Base-by-base conservation (phyloP, 1,140 invertebrate genomes). In the Drosophila jambulina region DNA sequence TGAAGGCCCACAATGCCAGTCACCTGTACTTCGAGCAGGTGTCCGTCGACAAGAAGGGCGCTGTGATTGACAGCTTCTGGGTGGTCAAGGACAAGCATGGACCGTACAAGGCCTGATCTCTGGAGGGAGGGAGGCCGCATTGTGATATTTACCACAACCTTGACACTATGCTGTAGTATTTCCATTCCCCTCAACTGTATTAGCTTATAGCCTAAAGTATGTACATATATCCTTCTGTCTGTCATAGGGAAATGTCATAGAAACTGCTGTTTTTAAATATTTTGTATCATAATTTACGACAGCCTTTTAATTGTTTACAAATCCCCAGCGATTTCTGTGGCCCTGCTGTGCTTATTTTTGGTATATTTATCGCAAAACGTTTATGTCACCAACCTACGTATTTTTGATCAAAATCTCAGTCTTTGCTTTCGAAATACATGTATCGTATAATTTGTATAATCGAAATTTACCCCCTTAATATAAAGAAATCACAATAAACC, bases 1-100 rank as follows among this genome's bases (percentile, higher is more conserved):
- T 99, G 93, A 95, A 94, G 75, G 96, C 96, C 1, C 94, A 95
- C 78, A 99, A 99, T 93, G 91, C 88, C 23, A 97, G 97, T 25
- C 98, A 99, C 93, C 81, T 99, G n/a, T 95, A 98, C 88, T 93
- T 99, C 49, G 97, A 99, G 93, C 98, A 99, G 94, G 95, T 99
- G 9, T 98, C 98, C 1, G 97, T 96, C 80, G 96, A 97, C 85
- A 95, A 96, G 88, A 87, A 93, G 70, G 97, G 96, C 12, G 93
- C 94, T 72, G 93, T 97, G 13, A 95, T 98, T 49, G 97, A 98
- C 91, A 93, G 93, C 0, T 94, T 97, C 76, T 96, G 96, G 95
- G 91, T 98, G 8, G 94, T 97, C 4, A 97, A 97, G 93, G 93
- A 97, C 65, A 87, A 93, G 12, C 94, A 96, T 79, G 93, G 91